Base-by-base conservation (phyloP, 2,888 invertebrate genomes). In the Chironomus riparius region DNA sequence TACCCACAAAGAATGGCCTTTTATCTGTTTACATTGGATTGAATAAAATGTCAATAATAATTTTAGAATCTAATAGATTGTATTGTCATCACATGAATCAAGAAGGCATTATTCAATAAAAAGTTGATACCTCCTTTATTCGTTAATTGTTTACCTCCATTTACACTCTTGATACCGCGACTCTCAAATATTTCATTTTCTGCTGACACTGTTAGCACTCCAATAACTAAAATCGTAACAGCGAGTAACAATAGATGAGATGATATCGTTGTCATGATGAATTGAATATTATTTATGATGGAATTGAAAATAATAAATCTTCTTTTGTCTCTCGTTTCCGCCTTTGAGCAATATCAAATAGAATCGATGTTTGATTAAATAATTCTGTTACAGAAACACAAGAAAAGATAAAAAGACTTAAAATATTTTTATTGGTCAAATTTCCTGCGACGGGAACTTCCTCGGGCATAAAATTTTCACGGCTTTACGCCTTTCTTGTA, bases 1-100 rank as follows among this genome's bases (percentile, higher is more conserved):
- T 85, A 74, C 85, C 85, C 77, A 85, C 82, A 80, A 84, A 85
- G 79, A 85, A 85, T 21, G 83, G 83, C 47, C 85, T 80, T 77
- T 84, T 83, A 77, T 80, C 75, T 76, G 79, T 28, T 65, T 38
- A 38, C 7, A 38, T 38, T 7, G 38, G 38, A 38, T 10, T 2
- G 38, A 38, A 10, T 4, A 28, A 28, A 28, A 28, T 10, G 7
- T 38, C 38, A 38, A 38, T 38, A 38, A 38, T 38, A 38, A 38
- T 4, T 28, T 38, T 10, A 38, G 38, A 10, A 38, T 21, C 4
- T 28, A 5, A 28, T 5, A 28, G 3, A 24, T 3, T 28, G 28
- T 28, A 3, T 24, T 24, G 24, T 2, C 4, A 24, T 24, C 24
- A 24, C 4, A 24, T 24, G 24, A 28, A 38, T 38, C 38, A 10